Percentiles rank a stretch among this genome's conserved stretches.
Conservation (phyloP, 1,140 invertebrate species). For the Argopecten irradians region DNA sequence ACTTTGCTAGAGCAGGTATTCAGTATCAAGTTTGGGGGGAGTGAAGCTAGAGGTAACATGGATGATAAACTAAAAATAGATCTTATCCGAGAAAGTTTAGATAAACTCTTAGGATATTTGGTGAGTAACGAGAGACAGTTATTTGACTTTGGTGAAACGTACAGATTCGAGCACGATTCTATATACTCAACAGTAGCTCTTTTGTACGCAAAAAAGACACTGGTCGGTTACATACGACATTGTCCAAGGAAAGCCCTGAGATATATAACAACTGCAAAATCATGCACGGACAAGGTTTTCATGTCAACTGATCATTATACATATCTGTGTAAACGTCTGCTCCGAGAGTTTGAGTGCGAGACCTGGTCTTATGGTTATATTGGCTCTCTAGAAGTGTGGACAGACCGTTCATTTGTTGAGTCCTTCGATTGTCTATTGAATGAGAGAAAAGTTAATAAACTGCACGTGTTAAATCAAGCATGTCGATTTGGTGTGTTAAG, state of each 20-base stretch:
- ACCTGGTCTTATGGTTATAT: background rate
- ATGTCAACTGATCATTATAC: background rate
- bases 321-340: background rate
- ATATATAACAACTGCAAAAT: background rate
- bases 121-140: background rate
- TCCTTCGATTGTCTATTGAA: background rate
- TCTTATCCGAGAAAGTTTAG: background rate
- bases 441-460: background rate
- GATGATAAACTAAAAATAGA: background rate
- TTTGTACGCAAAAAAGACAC: too few relatives aligned
- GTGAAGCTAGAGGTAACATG: background rate
- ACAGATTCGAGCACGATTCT: background rate
- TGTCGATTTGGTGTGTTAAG: too few relatives aligned
- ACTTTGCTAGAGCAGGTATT: background rate
- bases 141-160: background rate
- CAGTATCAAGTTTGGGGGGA: background rate
- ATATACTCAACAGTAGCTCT: background rate
- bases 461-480: background rate
- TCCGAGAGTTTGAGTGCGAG: background rate
- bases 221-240: too few relatives aligned
- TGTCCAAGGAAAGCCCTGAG: too few relatives aligned
- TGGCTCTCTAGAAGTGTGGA: background rate
- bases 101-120: background rate
- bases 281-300: background rate
- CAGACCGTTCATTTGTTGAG: background rate